phyloP scores from a whole-genome alignment of 2,888 invertebrate species.

The Drosophila dives region DNA sequence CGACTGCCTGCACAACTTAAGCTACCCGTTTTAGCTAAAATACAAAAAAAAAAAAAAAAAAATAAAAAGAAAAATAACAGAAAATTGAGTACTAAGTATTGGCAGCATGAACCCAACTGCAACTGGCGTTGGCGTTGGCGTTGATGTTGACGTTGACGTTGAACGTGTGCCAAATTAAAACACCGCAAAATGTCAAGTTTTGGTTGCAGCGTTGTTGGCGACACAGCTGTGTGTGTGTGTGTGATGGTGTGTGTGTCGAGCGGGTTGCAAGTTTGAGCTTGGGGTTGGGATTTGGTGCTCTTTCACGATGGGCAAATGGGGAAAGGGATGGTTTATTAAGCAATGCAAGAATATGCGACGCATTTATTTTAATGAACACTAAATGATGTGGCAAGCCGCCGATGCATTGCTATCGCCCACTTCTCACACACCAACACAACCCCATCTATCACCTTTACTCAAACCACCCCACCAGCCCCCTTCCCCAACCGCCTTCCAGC shows the following conservation, averaged over 20 bases:
- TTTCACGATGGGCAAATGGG: not conserved
- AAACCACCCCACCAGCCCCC: not conserved
- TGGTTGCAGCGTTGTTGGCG: conserved; percentile 27
- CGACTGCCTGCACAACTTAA: not conserved
- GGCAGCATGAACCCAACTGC: not conserved
- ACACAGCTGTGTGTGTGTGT: conserved; percentile 7
- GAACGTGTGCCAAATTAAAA: conserved; percentile 75
- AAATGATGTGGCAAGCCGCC: conserved; percentile 73
- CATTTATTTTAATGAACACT: conserved; percentile 77
- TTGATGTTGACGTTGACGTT: conserved; percentile 28
- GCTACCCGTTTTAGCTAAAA: not conserved
- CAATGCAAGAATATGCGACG: conserved; percentile 50
- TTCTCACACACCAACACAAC: not conserved
- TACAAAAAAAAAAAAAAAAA: not conserved
- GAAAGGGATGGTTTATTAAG: not conserved
- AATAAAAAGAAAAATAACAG: not conserved
- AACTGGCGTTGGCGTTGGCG: not conserved
- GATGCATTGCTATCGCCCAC: conserved; percentile 8
- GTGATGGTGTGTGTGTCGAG: not conserved
- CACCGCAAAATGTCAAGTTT: conserved; percentile 75
- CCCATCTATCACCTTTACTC: not conserved
- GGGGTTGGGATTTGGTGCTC: not conserved
- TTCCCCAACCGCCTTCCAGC: not conserved
- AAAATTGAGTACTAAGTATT: conserved; percentile 25
- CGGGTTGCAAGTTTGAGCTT: not conserved